Evolutionary conservation across 1,140 invertebrate genomes (phyloP).

Genomic region (Platyura marginata): DNA sequence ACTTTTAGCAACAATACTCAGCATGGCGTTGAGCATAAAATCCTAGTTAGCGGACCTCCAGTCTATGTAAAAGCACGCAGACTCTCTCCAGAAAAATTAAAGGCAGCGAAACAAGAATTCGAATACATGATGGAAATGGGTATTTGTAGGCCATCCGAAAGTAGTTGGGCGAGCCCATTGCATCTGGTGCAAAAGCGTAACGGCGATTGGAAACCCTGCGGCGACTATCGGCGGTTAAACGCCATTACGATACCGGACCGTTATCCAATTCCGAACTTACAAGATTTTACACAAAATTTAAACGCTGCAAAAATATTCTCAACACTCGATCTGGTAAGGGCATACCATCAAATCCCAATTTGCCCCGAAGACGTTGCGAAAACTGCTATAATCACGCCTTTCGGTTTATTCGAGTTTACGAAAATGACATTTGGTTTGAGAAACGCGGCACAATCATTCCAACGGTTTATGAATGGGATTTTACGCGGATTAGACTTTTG

Average conservation of each 20-base stretch:
- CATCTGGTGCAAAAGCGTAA: constrained; percentile 24
- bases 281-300: constrained; percentile 18
- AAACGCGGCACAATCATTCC: no score
- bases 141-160: no score
- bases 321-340: constrained; percentile 26
- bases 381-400: no score
- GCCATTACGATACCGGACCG: constrained; percentile 17
- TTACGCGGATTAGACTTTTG: constrained; percentile 14
- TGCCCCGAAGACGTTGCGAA: constrained; percentile 18
- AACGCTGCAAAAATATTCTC: constrained; percentile 22
- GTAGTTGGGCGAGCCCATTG: constrained; percentile 25
- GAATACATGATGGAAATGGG: constrained; percentile 15
- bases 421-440: no score
- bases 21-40: no score
- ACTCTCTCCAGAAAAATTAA: constrained; percentile 14
- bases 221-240: constrained; percentile 28
- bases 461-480: constrained; percentile 28
- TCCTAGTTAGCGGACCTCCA: no score
- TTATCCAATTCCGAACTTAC: constrained; percentile 14
- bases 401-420: no score
- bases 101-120: constrained; percentile 10
- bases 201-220: constrained; percentile 18
- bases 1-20: no score
- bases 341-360: no score
- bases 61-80: constrained; percentile 18